Conservation (phyloP, 1,140 invertebrate genomes). For the Pachypsylla venusta region DNA sequence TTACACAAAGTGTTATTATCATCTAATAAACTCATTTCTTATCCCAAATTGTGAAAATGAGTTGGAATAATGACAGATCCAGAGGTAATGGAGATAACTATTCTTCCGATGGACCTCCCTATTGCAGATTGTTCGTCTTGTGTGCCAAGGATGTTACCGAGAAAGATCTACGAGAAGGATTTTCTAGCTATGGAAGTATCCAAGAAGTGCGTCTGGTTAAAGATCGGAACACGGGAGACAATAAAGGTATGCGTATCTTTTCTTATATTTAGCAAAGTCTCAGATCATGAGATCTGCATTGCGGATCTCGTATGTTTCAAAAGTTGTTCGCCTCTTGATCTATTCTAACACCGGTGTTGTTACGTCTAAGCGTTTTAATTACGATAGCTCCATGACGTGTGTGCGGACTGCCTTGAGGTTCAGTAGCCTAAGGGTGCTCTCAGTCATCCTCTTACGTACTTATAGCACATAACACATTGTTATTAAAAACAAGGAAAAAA, state of each 20-base stretch:
- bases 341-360: neutral
- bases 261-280: no score
- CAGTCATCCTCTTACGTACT: no score
- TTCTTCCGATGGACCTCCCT: constrained; percentile 65
- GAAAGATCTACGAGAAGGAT: constrained; percentile 59
- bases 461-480: no score
- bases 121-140: constrained; percentile 74
- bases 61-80: neutral
- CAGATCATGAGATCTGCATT: no score
- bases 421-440: no score
- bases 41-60: no score
- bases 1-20: no score
- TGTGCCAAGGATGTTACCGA: constrained; percentile 66
- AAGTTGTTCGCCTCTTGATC: neutral
- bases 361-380: neutral
- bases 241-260: constrained; percentile 58
- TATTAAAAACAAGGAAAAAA: no score
- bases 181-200: constrained; percentile 66
- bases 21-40: no score
- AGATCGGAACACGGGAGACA: constrained; percentile 65
- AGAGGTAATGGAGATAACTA: no score
- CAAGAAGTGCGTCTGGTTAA: constrained; percentile 81
- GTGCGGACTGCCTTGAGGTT: no score
- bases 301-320: neutral
- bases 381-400: neutral